Percentiles rank a stretch among this genome's conserved stretches.
Evolutionary conservation across 1,140 invertebrate genomes (phyloP).

Genomic region (Geopemphigus sp.): DNA sequence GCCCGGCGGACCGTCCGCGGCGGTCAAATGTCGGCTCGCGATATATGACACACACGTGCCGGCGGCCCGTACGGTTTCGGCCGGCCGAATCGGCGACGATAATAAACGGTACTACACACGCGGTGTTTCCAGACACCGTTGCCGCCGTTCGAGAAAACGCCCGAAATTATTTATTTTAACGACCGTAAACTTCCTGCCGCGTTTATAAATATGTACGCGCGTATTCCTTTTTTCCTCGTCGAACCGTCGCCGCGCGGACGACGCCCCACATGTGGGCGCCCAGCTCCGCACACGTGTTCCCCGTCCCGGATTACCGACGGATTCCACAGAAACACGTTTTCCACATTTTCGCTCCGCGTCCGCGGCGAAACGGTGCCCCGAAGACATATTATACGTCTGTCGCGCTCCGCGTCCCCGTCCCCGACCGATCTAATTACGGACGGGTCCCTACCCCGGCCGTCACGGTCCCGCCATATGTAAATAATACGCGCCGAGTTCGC

Average conservation of each 20-base stretch:
- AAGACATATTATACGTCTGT: neutral
- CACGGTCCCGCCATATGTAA: neutral
- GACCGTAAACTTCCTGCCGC: constrained; percentile 42
- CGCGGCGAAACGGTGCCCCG: neutral
- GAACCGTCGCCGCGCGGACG: neutral
- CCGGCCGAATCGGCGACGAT: no score
- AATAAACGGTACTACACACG: no score
- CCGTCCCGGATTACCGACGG: neutral
- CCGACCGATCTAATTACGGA: neutral
- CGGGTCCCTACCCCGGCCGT: neutral
- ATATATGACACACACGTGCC: no score
- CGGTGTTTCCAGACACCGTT: no score
- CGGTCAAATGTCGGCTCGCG: no score
- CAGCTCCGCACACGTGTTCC: constrained; percentile 9
- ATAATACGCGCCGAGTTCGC: neutral
- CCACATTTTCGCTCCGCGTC: neutral
- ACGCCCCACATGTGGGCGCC: neutral
- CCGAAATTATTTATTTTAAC: no score
- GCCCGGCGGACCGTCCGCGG: no score
- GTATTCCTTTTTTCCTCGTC: neutral
- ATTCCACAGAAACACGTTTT: constrained; percentile 8
- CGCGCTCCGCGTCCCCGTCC: neutral
- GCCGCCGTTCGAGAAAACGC: no score
- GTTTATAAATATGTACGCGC: no score
- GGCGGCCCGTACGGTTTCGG: no score